Evolutionary conservation across 2,113 vertebrate species (phyloP).

Genomic region (Turdus rufiventris): DNA sequence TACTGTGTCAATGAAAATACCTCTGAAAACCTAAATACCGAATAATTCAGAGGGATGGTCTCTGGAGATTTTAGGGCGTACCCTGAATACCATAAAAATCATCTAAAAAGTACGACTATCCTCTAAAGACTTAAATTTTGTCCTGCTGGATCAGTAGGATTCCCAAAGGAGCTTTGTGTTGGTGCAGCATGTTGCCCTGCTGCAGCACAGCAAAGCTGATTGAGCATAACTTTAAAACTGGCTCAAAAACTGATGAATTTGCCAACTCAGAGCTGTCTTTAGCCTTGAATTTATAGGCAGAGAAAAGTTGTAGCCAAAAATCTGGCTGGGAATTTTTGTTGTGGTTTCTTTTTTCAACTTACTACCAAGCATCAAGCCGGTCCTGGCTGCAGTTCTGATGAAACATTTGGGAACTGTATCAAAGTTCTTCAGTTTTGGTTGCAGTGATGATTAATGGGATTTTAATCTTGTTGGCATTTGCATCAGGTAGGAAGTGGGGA

Average conservation of each 20-base stretch:
- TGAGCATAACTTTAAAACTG: background rate
- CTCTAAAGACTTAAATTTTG: background rate
- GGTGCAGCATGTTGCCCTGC: background rate
- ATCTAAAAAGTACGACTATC: background rate
- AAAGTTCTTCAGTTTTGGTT: background rate
- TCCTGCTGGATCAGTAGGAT: background rate
- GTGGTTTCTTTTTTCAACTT: background rate
- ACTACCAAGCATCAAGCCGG: background rate
- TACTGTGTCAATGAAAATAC: background rate
- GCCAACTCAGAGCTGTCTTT: background rate
- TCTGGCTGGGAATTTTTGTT: background rate
- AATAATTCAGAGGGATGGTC: background rate
- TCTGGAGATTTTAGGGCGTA: background rate
- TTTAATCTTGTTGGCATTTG: slow-evolving; percentile 52
- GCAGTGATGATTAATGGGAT: slow-evolving; percentile 1
- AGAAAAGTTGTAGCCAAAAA: background rate
- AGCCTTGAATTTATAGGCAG: background rate
- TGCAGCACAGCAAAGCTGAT: background rate
- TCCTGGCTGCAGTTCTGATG: background rate
- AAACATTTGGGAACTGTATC: slow-evolving; percentile 7
- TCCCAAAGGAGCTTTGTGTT: background rate
- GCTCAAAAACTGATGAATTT: background rate
- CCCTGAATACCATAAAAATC: background rate
- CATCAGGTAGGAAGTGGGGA: slow-evolving; percentile 43
- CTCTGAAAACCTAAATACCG: background rate